Evolutionary conservation across 2,888 invertebrate species (phyloP), one percentile per base, ranked within the genome.

Genomic region (Plagodis pulveraria): DNA sequence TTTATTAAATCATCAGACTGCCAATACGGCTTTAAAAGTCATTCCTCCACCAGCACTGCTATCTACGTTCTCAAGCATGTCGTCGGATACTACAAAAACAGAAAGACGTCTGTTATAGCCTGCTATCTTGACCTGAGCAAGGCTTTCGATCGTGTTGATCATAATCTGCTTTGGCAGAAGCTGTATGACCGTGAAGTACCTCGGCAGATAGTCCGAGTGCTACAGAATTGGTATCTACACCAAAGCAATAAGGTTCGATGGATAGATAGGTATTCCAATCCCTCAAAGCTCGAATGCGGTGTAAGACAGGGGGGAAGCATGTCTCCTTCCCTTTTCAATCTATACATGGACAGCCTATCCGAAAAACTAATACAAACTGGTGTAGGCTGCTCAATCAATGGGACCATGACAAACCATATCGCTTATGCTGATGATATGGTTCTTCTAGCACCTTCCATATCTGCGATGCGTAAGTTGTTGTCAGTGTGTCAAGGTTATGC

Each of bases 101-200:
- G 41, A 10, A 41, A 41, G 38, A 38, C 41, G 41, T 41, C 41
- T 8, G n/a, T 41, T 10, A 41, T 10, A 41, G n/a, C 41, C 41
- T 41, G 41, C 41, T 10, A 22, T 22, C 22, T 22, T 22, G 22
- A 22, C 22, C 22, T 22, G 22, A 22, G 22, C 22, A 22, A 22
- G 22, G 22, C 22, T 22, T 22, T 22, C 22, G 22, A 22, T 4
- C 22, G 22, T n/a, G 41, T 41, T 10, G 41, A n/a, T 41, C 41
- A 41, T 10, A 41, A n/a, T 10, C 41, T 41, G 41, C 41, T 10
- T n/a, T 41, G n/a, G 41, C 41, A 41, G 41, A 41, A 41, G 41
- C 41, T 41, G 5, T n/a, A 38, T 38, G 38, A 38, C 38, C 38
- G 38, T 9, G 9, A 38, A 38, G 38, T 38, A 38, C 38, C 38